Conservation (phyloP, 2,888 invertebrate species). For the Nezara viridula region DNA sequence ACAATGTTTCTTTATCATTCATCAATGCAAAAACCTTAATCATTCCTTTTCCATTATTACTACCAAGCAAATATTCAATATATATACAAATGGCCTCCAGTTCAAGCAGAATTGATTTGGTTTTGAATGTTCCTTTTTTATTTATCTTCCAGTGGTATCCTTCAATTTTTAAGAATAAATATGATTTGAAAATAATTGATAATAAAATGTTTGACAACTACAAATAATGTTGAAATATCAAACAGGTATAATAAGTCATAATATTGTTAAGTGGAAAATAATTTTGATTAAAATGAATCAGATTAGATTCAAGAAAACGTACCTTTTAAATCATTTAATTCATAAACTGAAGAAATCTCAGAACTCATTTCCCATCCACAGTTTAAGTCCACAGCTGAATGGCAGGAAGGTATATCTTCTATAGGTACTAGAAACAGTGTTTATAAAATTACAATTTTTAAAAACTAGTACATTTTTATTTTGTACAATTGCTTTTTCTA, state of each 20-base stretch:
- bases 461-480: too few relatives aligned
- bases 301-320: background rate
- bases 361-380: slow-evolving; percentile 20
- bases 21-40: background rate
- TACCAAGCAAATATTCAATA: slow-evolving; percentile 4
- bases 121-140: background rate
- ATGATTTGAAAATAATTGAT: background rate
- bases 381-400: background rate
- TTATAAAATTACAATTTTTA: too few relatives aligned
- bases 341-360: background rate
- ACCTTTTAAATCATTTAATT: slow-evolving; percentile 39
- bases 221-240: too few relatives aligned
- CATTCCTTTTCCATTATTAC: background rate
- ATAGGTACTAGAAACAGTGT: slow-evolving; percentile 28
- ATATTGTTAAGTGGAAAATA: background rate
- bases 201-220: too few relatives aligned
- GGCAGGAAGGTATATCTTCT: slow-evolving; percentile 45
- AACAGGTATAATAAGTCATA: too few relatives aligned
- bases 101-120: background rate
- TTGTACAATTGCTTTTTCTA: too few relatives aligned
- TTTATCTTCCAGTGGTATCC: slow-evolving; percentile 45
- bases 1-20: background rate
- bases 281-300: background rate
- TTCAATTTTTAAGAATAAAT: background rate
- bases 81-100: slow-evolving; percentile 4